phyloP scores from a whole-genome alignment of 1,140 invertebrate species.

The Drosophila watanabei region DNA sequence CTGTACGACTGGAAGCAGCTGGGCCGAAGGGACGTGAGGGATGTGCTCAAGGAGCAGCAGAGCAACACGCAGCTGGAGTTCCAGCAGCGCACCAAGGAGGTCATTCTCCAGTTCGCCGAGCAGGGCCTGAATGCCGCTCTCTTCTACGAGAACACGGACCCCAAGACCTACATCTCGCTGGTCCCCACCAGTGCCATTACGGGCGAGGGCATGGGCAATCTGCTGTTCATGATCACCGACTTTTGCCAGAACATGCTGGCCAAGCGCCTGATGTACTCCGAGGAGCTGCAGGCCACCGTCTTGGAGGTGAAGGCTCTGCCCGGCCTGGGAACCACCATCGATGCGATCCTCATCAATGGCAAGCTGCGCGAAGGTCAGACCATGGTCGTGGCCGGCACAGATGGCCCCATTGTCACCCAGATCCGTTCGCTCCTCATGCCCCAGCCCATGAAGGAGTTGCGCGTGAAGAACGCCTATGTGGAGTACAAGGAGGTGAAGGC shows the following conservation, averaged over 20 bases:
- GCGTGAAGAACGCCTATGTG: constrained; percentile 98
- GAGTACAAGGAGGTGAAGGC: constrained; percentile 98
- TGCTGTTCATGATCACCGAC: constrained; percentile 96
- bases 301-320: constrained; percentile 99
- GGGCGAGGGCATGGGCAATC: constrained; percentile 99
- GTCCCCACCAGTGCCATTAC: constrained; percentile 99
- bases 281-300: constrained; percentile 98
- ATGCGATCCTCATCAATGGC: constrained; percentile 99
- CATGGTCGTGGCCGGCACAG: constrained; percentile 97
- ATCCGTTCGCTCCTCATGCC: constrained; percentile 99
- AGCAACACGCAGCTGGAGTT: constrained; percentile 97
- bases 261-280: constrained; percentile 96
- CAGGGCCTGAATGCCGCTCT: constrained; percentile 98
- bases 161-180: constrained; percentile 96
- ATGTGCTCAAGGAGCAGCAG: constrained; percentile 96
- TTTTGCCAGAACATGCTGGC: constrained; percentile 96
- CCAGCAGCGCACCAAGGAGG: constrained; percentile 94
- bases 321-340: constrained; percentile 99
- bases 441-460: constrained; percentile 98
- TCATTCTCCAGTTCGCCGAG: constrained; percentile 97
- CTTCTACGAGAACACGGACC: constrained; percentile 98
- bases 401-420: constrained; percentile 99
- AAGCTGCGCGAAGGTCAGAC: constrained; percentile 96
- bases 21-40: constrained; percentile 95
- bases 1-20: constrained; percentile 98